These are phyloP conservation scores for Aphelinus atriplicis DNA, from an alignment of 1,140 invertebrate species.

Conservation along the genomic window DNA sequence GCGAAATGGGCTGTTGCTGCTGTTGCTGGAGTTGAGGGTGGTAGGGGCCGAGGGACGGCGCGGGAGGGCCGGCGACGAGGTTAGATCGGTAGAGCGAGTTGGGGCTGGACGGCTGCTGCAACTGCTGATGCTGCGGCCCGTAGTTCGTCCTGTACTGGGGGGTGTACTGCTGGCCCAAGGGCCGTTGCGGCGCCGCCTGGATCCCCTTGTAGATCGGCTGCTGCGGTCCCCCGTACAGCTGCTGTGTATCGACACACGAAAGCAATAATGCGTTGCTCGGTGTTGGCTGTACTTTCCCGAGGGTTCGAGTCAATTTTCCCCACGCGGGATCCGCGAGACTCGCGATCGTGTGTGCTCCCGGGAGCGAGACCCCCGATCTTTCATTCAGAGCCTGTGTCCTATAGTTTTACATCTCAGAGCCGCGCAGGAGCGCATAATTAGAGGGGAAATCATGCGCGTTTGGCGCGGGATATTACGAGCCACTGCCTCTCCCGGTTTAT, in stretches of 20 bases:
- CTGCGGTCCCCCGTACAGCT: conserved; percentile 35
- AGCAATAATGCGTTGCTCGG: background rate
- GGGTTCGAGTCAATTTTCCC: too few species aligned
- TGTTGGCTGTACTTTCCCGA: too few species aligned
- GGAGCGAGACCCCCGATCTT: too few species aligned
- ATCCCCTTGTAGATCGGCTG: conserved; percentile 48
- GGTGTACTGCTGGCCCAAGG: background rate
- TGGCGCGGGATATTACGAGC: too few species aligned
- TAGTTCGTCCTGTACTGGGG: conserved; percentile 34
- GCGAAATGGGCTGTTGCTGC: background rate
- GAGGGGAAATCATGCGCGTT: too few species aligned
- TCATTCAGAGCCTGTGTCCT: too few species aligned
- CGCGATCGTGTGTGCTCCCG: too few species aligned
- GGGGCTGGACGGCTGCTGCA: conserved; percentile 35
- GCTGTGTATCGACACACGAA: conserved; percentile 5
- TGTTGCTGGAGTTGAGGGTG: background rate
- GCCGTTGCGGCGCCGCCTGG: conserved; percentile 14
- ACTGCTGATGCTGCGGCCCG: conserved; percentile 26
- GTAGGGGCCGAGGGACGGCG: conserved; percentile 13
- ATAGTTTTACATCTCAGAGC: too few species aligned
- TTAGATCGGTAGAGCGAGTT: conserved; percentile 37
- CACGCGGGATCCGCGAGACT: too few species aligned
- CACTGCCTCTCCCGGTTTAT: too few species aligned
- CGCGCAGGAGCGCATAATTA: too few species aligned
- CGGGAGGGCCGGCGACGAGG: conserved; percentile 27